Conservation (phyloP, 2,113 vertebrate genomes). For the Pelodiscus sinensis region DNA sequence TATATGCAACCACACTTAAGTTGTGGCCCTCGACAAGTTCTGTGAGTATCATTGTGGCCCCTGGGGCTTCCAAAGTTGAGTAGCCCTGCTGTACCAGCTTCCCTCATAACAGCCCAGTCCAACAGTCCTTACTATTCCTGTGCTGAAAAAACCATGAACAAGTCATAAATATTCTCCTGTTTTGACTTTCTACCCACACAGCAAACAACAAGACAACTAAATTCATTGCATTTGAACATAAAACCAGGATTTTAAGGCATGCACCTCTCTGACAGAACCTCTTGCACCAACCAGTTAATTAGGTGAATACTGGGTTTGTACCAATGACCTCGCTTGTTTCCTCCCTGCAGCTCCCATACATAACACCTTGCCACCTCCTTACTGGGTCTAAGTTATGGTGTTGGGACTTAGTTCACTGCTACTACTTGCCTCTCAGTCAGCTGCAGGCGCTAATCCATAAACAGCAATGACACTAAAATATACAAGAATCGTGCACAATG, state of each 20-base stretch:
- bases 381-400: background rate
- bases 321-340: background rate
- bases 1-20: no score
- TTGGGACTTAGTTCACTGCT: background rate
- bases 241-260: background rate
- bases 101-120: background rate
- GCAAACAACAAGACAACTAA: background rate
- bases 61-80: no score
- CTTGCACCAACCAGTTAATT: background rate
- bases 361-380: background rate
- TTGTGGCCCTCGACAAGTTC: no score
- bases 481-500: background rate
- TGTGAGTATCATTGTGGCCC: no score
- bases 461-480: background rate
- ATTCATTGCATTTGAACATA: background rate
- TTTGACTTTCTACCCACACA: background rate
- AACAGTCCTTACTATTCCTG: background rate
- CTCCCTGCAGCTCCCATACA: background rate
- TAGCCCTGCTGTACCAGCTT: background rate
- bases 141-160: background rate
- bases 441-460: background rate
- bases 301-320: background rate
- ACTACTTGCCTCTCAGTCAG: background rate
- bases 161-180: background rate
- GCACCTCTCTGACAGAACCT: background rate